Evolutionary conservation across 2,888 invertebrate genomes (phyloP).

Genomic region (Hartigia nigra): DNA sequence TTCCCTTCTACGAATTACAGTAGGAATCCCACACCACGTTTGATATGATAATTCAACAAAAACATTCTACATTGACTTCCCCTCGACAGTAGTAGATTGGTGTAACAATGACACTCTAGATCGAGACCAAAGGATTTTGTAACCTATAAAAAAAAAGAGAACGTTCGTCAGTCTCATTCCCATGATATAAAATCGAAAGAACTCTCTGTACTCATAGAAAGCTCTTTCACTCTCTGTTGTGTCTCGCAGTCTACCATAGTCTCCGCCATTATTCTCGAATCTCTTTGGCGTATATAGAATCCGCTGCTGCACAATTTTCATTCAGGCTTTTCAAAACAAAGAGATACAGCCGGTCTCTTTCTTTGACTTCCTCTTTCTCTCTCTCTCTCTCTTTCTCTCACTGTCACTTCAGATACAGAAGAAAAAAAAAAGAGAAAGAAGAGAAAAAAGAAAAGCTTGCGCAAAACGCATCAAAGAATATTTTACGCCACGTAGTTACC

Average conservation of each 20-base stretch:
- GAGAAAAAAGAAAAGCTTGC: constrained; percentile 7
- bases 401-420: neutral
- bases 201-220: neutral
- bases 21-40: neutral
- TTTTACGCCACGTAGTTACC: neutral
- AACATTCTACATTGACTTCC: neutral
- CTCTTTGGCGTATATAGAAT: neutral
- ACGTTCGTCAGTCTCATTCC: neutral
- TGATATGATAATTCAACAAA: neutral
- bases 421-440: constrained; percentile 7
- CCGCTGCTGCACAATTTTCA: neutral
- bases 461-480: neutral
- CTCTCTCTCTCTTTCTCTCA: no score
- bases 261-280: neutral
- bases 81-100: neutral
- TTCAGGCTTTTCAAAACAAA: neutral
- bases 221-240: neutral
- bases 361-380: neutral
- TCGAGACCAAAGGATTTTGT: neutral
- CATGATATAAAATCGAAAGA: neutral
- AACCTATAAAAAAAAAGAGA: neutral
- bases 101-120: neutral
- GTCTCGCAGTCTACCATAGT: neutral
- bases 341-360: neutral
- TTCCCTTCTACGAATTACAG: neutral